Conservation (phyloP, 2,888 invertebrate genomes). For the Tetanocera ferruginea region DNA sequence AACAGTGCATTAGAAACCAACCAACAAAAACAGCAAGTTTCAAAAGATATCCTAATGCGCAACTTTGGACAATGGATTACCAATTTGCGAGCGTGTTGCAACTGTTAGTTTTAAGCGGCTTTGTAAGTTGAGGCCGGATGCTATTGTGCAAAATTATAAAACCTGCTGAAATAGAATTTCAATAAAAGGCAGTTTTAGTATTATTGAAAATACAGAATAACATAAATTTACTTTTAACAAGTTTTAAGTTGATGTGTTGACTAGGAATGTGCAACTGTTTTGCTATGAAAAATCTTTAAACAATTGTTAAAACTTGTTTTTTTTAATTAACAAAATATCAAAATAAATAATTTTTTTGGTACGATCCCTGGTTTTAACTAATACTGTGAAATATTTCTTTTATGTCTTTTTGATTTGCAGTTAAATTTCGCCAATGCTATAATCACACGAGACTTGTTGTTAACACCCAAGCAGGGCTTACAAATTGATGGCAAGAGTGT, state of each 20-base stretch:
- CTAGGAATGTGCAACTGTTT: too few relatives aligned
- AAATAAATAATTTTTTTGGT: neutral
- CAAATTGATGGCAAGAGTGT: conserved; percentile 64
- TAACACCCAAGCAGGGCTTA: conserved; percentile 64
- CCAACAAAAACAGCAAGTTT: conserved; percentile 3
- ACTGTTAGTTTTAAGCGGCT: conserved; percentile 27
- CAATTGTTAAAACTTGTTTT: neutral
- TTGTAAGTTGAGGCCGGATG: conserved; percentile 34
- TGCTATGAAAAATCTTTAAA: neutral
- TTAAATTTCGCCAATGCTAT: conserved; percentile 49
- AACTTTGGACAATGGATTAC: conserved; percentile 53
- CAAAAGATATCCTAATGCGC: conserved; percentile 44
- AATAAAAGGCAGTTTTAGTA: neutral
- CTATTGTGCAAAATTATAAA: conserved; percentile 16
- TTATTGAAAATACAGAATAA: neutral
- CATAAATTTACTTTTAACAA: neutral
- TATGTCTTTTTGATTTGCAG: conserved; percentile 43
- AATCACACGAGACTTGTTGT: conserved; percentile 64
- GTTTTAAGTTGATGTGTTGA: neutral
- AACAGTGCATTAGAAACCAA: neutral
- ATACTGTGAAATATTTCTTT: neutral
- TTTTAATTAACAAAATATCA: neutral
- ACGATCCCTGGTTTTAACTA: neutral
- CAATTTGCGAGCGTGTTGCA: conserved; percentile 50
- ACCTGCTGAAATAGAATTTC: conserved; percentile 14